These are phyloP conservation scores for Lepus europaeus DNA, from an alignment of 2,113 vertebrate species.

Conservation along the genomic window DNA sequence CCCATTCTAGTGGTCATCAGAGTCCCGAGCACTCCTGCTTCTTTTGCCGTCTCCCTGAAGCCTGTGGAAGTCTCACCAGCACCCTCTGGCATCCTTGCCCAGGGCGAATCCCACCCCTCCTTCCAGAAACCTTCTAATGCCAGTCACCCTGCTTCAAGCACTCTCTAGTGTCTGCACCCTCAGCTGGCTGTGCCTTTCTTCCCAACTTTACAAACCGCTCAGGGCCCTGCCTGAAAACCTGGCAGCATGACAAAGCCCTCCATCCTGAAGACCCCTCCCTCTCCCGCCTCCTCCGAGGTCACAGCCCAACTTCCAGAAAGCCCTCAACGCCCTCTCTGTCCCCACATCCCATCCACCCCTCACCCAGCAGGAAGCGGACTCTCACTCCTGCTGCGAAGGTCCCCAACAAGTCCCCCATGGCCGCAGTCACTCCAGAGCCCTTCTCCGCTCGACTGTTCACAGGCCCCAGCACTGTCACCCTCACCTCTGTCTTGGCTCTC, in stretches of 20 bases:
- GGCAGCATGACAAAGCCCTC: neutral
- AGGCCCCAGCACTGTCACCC: neutral
- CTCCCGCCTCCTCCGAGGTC: neutral
- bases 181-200: neutral
- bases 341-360: too few species aligned
- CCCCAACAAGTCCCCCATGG: neutral
- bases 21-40: too few species aligned
- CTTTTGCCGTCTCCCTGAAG: neutral
- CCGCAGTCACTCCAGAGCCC: neutral
- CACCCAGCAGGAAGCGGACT: neutral
- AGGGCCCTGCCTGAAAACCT: neutral
- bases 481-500: neutral
- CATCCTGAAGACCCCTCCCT: neutral
- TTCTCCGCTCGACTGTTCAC: neutral
- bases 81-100: neutral
- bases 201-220: neutral
- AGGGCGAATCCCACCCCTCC: neutral
- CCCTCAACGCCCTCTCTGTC: fast-evolving
- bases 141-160: neutral
- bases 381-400: neutral
- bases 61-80: neutral
- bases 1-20: too few species aligned
- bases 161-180: neutral
- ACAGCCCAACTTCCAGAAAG: neutral
- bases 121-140: neutral